Base-by-base conservation (phyloP, 2,113 vertebrate species). In the Rhea pennata region DNA sequence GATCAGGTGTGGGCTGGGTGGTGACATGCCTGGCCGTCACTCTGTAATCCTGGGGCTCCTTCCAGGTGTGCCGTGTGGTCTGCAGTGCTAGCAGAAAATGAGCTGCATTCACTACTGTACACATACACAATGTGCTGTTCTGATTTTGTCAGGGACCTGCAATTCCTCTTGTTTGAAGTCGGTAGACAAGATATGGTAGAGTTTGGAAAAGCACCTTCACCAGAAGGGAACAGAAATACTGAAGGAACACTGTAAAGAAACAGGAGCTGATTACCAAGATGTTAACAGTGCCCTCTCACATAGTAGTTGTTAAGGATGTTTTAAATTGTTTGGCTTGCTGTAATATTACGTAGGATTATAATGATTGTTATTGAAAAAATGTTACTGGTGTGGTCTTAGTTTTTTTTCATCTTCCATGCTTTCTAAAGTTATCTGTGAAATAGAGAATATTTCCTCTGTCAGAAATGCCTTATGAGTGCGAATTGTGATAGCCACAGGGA, bases 71-170 rank as follows among this genome's bases (percentile, higher is more conserved):
- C 4, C 8, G 9, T n/a, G 36, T 54, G 62, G 5, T 81, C 19
- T 7, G 56, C 73, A 36, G 46, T 27, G 33, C n/a, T 48, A 15
- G 16, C 19, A 72, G 42, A n/a, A 39, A 21, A 1, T 27, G 33
- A 73, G 22, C 50, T 66, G 26, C 24, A 15, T 19, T 69, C 23
- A 8, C 69, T 16, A 15, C 17, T 20, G 36, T 59, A 10, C 29
- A 9, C 5, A 6, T 10, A 23, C 21, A 15, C 29, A 2, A 1
- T 39, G 22, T 9, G 2, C 51, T 24, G 27, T 46, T 36, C 61
- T 7, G 2, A 0, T 79, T 75, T n/a, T 74, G 23, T 58, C n/a
- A 8, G 42, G 5, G 64, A 51, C 1, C 0, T 36, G 33, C 72
- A 69, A 20, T 29, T 64, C 61, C 12, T 29, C 31, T 54, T 54